Evolutionary conservation across 2,797 vertebrate species (phyloP).

Genomic region (Artibeus lituratus): DNA sequence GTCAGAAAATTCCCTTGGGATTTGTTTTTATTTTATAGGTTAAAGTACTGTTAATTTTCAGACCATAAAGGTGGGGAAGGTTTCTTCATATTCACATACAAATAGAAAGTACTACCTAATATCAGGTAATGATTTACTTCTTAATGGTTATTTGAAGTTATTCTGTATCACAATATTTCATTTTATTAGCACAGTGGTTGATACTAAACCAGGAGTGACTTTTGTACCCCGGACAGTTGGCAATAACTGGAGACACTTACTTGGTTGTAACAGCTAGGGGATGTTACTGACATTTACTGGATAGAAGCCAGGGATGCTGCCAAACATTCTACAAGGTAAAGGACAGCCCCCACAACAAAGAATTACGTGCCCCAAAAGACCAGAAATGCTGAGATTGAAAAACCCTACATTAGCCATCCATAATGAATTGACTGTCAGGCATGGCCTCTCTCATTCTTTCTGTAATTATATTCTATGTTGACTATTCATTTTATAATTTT

Average conservation of each 20-base stretch:
- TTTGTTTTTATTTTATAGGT: slow-evolving; percentile 4
- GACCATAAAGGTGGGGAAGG: background rate
- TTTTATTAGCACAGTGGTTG: background rate
- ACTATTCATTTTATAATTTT: slow-evolving; percentile 30
- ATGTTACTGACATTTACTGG: background rate
- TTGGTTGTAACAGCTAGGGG: background rate
- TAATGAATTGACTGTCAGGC: slow-evolving; percentile 3
- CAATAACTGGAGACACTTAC: background rate
- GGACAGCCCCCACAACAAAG: background rate
- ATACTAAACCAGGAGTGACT: background rate
- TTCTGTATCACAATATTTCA: background rate
- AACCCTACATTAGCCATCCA: background rate
- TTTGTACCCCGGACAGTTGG: background rate
- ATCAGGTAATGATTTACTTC: background rate
- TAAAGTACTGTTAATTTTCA: slow-evolving; percentile 19
- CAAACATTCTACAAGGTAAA: background rate
- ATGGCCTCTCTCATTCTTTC: background rate
- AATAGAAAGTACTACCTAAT: slow-evolving; percentile 8
- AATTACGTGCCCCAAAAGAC: background rate
- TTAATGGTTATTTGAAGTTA: background rate
- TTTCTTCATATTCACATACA: background rate
- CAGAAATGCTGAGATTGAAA: background rate
- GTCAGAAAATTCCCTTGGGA: background rate
- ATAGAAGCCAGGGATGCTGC: background rate
- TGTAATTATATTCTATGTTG: slow-evolving; percentile 17